Evolutionary conservation across 2,797 vertebrate species (phyloP), one percentile per base, ranked within the genome.

Genomic region (Cossypha caffra): DNA sequence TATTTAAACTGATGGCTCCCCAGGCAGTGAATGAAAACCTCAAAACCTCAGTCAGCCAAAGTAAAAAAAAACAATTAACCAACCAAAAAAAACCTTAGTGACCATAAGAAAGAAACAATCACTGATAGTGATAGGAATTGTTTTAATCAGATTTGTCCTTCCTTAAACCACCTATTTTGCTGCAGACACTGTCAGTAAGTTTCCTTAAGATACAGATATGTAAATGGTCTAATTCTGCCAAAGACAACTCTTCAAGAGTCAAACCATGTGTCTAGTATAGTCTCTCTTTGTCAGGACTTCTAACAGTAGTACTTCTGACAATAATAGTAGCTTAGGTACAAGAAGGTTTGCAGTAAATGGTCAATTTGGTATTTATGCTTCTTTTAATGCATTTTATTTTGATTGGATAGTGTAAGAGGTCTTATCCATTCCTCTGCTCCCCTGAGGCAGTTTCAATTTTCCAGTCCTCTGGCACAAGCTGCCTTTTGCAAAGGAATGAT

Each of bases 361-460:
- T 24, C 48, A 47, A 29, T 82, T 91, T 55, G 28, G 13, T 88
- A 75, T 72, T 81, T 72, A 69, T 57, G 11, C 13, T 77, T 50
- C 18, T 89, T 87, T 66, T 45, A 85, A 85, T 69, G 29, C 2
- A 7, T 74, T 86, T 68, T 74, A 35, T 64, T 94, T 92, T 92
- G 61, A 31, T 72, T 59, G 28, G 12, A 10, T 37, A n/a, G 24
- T 33, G 20, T 52, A 77, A 72, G 64, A 67, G 38, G 28, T 69
- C 31, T 84, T 68, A 42, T 24, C 63, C 14, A 7, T 85, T 73
- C 48, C 45, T 84, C 11, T 42, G 21, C 18, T 92, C 74, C 58
- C 88, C 18, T 74, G 85, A 38, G 84, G 14, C 54, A 55, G 26
- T 87, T 92, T 37, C 75, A 74, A 10, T 91, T 57, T 94, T 90